Percentiles rank a stretch among this genome's conserved stretches.
Evolutionary conservation across 2,888 invertebrate genomes (phyloP).

Genomic region (Ectemnius continuus): DNA sequence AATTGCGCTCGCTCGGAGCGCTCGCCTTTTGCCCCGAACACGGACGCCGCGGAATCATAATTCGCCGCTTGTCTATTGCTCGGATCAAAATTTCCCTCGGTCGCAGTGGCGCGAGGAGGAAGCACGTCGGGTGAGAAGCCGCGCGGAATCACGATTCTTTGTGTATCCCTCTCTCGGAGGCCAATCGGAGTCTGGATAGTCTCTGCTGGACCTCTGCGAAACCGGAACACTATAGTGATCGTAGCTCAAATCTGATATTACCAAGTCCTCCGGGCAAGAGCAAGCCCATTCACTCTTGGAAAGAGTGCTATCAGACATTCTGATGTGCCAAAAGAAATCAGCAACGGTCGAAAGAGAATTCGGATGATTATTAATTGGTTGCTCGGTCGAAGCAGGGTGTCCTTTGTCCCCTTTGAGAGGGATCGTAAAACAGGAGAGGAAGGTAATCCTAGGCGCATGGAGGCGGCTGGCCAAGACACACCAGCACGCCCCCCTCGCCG

Average conservation of each 20-base stretch:
- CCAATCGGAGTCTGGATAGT: neutral
- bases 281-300: no score
- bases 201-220: neutral
- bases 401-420: neutral
- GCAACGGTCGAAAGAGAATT: no score
- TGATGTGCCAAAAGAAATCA: no score
- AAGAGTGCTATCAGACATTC: no score
- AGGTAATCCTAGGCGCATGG: conserved; percentile 2
- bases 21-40: neutral
- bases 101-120: conserved; percentile 12
- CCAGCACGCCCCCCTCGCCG: conserved; percentile 10
- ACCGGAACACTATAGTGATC: neutral
- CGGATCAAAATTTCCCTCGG: conserved; percentile 30
- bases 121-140: neutral
- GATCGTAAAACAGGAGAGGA: conserved; percentile 34
- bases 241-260: neutral
- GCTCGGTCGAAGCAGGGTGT: no score
- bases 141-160: conserved; percentile 15
- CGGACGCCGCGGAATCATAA: neutral
- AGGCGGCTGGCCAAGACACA: conserved; percentile 4
- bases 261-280: neutral
- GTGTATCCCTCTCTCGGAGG: conserved; percentile 29
- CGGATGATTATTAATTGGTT: no score
- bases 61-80: conserved; percentile 21
- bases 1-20: conserved; percentile 8